Base-by-base conservation (phyloP, 2,888 invertebrate genomes). In the Bibio marci region DNA sequence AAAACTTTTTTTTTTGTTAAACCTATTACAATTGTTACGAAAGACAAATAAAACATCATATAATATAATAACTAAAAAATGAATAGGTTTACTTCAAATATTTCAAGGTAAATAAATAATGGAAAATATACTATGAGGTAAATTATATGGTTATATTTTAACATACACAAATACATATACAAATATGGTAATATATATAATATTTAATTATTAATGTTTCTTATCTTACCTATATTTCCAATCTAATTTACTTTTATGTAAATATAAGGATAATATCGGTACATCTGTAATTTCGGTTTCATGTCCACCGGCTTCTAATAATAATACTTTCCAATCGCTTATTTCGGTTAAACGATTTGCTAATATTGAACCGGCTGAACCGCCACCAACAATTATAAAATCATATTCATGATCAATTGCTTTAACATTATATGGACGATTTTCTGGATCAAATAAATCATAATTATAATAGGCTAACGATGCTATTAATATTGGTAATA, bases 271-370 rank as follows among this genome's bases (percentile, higher is more conserved):
- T n/a, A 88, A 60, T 36, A 86, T 67, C 1, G 87, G 88, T 4
- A 87, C 86, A 55, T 87, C 87, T 1, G 83, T 79, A 35, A 86
- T 78, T 53, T 86, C 85, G 0, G 81, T 85, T 56, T 88, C 87
- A 47, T 83, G 82, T 0, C 85, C 86, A 10, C 88, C 88, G 1
- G 87, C 87, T 57, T 88, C 88, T 33, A 88, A 51, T 11, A 88
- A 58, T 35, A 88, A 59, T 0, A 87, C 76, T 50, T 72, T 81
- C 83, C 85, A 87, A 7, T 73, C 69, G 4, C 76, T 69, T 15
- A 80, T 66, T 55, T 86, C 87, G 1, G 82, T 71, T 2, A 88
- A 60, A 31, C 91, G 66, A 46, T 83, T 87, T 1, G 83, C 86
- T 8, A 91, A 46, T 0, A 90, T 86, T 0, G 81, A 72, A 0